These are phyloP conservation scores for Pelmatolapia mariae DNA, from an alignment of 2,113 vertebrate genomes.

Conservation along the genomic window DNA sequence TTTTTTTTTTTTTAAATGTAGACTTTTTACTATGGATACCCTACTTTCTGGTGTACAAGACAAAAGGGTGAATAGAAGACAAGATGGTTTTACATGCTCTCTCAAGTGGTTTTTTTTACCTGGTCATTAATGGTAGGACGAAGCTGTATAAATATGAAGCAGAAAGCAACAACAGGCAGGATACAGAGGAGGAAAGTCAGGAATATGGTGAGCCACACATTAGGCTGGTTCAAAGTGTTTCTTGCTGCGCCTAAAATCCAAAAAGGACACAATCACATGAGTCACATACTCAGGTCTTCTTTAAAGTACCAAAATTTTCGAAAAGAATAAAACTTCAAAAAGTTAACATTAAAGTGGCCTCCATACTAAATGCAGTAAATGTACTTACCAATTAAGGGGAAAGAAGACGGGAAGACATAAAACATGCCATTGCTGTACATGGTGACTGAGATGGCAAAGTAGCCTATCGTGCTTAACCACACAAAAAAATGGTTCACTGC, in stretches of 20 bases:
- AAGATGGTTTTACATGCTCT: too few species aligned
- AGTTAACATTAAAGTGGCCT: neutral
- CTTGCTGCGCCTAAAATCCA: neutral
- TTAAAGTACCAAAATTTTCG: neutral
- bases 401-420: constrained; percentile 79
- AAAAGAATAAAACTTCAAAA: neutral
- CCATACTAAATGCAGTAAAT: neutral
- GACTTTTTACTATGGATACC: neutral
- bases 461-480: constrained; percentile 90
- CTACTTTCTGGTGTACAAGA: neutral
- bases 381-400: constrained; percentile 81
- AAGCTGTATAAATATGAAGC: constrained; percentile 78
- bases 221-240: neutral
- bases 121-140: constrained; percentile 79
- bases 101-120: constrained; percentile 65
- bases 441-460: constrained; percentile 87
- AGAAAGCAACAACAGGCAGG: constrained; percentile 78
- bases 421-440: constrained; percentile 93
- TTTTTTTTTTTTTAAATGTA: too few species aligned
- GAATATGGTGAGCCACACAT: constrained; percentile 62
- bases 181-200: constrained; percentile 81
- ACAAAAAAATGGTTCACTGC: constrained; percentile 88
- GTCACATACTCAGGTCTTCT: neutral
- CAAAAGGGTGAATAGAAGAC: neutral
- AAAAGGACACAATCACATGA: neutral